phyloP scores from a whole-genome alignment of 2,797 vertebrate genomes.

The Melanotaenia boesemani region DNA sequence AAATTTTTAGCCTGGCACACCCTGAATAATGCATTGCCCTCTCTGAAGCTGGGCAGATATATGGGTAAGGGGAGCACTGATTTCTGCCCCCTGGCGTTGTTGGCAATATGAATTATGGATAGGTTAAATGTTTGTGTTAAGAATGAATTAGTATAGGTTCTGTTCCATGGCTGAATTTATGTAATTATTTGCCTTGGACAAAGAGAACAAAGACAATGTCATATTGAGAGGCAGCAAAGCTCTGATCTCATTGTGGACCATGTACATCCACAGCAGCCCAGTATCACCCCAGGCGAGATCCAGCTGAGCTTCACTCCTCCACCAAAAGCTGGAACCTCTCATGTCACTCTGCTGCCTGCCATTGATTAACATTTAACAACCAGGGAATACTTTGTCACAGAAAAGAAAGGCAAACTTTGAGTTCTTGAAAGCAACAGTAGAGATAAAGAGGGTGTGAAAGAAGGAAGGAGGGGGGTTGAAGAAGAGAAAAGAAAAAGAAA shows the following conservation, averaged over 20 bases:
- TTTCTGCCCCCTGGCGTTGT: conserved; percentile 80
- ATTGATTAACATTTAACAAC: conserved; percentile 81
- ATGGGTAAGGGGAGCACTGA: conserved; percentile 69
- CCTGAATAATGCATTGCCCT: conserved; percentile 80
- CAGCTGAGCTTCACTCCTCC: conserved; percentile 25
- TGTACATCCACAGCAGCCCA: conserved; percentile 12
- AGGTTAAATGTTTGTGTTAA: conserved; percentile 79
- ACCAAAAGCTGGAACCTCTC: conserved; percentile 55
- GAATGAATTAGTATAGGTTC: conserved; percentile 71
- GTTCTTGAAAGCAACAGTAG: conserved; percentile 65
- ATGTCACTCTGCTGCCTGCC: conserved; percentile 54
- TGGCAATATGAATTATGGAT: conserved; percentile 82
- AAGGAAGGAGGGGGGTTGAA: conserved; percentile 41
- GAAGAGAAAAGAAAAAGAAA: conserved; percentile 43
- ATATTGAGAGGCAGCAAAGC: conserved; percentile 16
- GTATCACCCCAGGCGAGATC: conserved; percentile 34
- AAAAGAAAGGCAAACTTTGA: conserved; percentile 78
- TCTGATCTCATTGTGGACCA: conserved; percentile 45
- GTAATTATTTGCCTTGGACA: conserved; percentile 53
- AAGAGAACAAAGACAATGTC: conserved; percentile 31
- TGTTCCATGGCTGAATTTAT: conserved; percentile 52
- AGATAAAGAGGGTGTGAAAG: conserved; percentile 35
- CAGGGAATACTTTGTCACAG: conserved; percentile 77
- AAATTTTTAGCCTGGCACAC: conserved; percentile 72
- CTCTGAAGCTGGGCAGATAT: conserved; percentile 76